These are phyloP conservation scores for Drosophila biarmipes DNA, from an alignment of 1,140 invertebrate genomes.

Conservation along the genomic window DNA sequence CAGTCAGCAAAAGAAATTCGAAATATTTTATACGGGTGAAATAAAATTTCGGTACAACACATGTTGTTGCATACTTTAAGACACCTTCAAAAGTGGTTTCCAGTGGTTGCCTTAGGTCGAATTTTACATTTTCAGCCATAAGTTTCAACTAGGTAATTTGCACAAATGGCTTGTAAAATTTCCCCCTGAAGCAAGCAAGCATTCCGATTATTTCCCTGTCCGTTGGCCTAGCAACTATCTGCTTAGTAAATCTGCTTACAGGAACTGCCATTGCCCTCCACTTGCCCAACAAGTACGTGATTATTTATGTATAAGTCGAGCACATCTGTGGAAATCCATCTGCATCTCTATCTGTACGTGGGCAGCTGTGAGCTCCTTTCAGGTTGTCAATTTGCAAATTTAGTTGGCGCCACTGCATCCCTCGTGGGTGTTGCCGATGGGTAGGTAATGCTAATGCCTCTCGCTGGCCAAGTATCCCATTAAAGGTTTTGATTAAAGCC, in stretches of 20 bases:
- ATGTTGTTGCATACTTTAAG: not conserved
- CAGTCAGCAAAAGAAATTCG: too few relatives aligned
- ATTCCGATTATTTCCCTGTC: slow-evolving; percentile 14
- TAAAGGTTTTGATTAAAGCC: slow-evolving; percentile 47
- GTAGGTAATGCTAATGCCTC: slow-evolving; percentile 4
- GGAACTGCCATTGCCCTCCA: not conserved
- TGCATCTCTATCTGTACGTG: slow-evolving; percentile 11
- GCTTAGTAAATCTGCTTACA: slow-evolving; percentile 30
- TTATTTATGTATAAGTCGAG: slow-evolving; percentile 42
- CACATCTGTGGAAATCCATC: slow-evolving; percentile 28
- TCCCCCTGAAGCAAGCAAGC: not conserved
- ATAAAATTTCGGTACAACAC: too few relatives aligned
- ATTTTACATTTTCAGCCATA: not conserved
- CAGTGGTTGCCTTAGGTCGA: not conserved
- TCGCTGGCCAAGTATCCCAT: slow-evolving; percentile 19
- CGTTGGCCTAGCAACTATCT: slow-evolving; percentile 28
- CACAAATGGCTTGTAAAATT: slow-evolving; percentile 15
- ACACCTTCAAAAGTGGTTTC: not conserved
- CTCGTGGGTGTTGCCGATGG: slow-evolving; percentile 15
- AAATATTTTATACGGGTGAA: too few relatives aligned
- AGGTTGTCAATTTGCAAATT: slow-evolving; percentile 54
- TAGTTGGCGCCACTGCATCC: slow-evolving; percentile 17
- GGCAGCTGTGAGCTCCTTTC: slow-evolving; percentile 31
- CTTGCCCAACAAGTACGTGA: slow-evolving; percentile 30
- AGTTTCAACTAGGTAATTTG: not conserved